These are phyloP conservation scores for Eufriesea mexicana DNA, from an alignment of 1,140 invertebrate genomes.

Conservation along the genomic window DNA sequence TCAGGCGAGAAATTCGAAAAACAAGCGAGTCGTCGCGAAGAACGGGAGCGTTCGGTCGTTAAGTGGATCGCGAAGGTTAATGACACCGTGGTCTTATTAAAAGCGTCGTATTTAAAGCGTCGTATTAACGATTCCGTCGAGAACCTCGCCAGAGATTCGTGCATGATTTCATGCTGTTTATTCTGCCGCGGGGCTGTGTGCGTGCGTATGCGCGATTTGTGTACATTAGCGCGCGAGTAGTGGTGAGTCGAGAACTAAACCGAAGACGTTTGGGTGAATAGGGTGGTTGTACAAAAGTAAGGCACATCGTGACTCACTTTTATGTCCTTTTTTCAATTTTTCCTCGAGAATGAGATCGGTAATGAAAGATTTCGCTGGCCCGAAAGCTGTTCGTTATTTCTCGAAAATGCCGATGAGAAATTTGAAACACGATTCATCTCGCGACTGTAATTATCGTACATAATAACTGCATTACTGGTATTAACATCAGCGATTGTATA, in stretches of 20 bases:
- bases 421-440: too few relatives aligned
- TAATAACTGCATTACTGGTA: too few relatives aligned
- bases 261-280: not conserved
- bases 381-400: too few relatives aligned
- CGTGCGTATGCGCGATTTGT: not conserved
- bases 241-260: not conserved
- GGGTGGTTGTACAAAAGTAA: not conserved
- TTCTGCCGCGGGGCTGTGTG: not conserved
- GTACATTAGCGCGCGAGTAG: not conserved
- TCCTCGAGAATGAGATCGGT: not conserved
- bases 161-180: slow-evolving; percentile 12
- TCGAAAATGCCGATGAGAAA: too few relatives aligned
- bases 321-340: not conserved
- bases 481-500: too few relatives aligned
- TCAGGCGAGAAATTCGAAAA: not conserved
- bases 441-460: too few relatives aligned
- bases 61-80: slow-evolving; percentile 44
- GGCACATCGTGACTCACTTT: not conserved
- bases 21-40: not conserved
- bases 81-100: slow-evolving; percentile 32
- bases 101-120: slow-evolving; percentile 35
- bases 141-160: slow-evolving; percentile 27
- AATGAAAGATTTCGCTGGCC: too few relatives aligned
- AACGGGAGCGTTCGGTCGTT: not conserved
- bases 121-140: slow-evolving; percentile 41